Percentiles rank a stretch among this genome's conserved stretches.
Conservation (phyloP, 2,797 vertebrate species). For the Ceryle rudis region DNA sequence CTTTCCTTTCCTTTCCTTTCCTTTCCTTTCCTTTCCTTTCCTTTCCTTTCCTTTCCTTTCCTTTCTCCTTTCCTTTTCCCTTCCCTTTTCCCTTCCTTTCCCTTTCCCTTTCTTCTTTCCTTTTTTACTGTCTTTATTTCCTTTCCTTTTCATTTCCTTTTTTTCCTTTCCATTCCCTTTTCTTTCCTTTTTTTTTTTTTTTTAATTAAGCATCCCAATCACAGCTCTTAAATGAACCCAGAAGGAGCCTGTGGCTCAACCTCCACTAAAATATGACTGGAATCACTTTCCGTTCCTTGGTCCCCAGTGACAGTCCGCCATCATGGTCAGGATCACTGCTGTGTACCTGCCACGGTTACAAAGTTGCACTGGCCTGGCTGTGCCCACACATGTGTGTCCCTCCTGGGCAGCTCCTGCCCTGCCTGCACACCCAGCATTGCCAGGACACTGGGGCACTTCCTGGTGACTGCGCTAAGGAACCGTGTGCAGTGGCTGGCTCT, state of each 20-base stretch:
- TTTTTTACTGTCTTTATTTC: background rate
- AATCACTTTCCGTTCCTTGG: background rate
- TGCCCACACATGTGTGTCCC: rapidly evolving
- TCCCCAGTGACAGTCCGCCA: background rate
- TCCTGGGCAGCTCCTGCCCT: background rate
- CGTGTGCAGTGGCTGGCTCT: rapidly evolving
- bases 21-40: background rate
- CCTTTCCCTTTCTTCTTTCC: background rate
- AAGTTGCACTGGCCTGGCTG: rapidly evolving
- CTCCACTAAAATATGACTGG: background rate
- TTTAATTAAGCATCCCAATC: background rate
- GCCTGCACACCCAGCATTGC: background rate
- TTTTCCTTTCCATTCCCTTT: background rate
- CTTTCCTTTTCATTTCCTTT: background rate
- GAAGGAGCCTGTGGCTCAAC: background rate
- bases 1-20: background rate
- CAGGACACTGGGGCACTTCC: background rate
- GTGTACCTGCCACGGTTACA: rapidly evolving
- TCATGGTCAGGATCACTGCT: rapidly evolving
- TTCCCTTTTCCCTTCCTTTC: no score
- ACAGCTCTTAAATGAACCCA: background rate
- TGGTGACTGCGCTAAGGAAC: rapidly evolving
- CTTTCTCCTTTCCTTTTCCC: background rate
- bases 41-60: no score
- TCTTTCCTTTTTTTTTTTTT: background rate